Evolutionary conservation across 1,140 invertebrate species (phyloP), one percentile per base, ranked within the genome.

Genomic region (Luehdorfia chinensis): DNA sequence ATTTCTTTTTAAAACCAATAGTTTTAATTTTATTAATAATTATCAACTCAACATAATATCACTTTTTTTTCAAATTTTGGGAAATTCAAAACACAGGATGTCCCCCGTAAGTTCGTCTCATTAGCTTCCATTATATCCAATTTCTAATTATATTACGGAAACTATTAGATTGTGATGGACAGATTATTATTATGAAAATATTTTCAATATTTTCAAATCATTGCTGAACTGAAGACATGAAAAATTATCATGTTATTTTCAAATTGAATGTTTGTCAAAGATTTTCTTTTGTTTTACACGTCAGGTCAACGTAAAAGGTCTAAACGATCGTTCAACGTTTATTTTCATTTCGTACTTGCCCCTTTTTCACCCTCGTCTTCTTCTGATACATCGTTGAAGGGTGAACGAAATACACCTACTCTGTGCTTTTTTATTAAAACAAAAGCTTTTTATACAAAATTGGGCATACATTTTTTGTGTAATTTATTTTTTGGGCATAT

Each of bases 271-370:
- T 75, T 75, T 75, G 69, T 77, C 12, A 25, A 27, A 27, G 12
- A 27, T 28, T 55, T 59, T 53, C 53, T 51, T 70, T 63, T 58
- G 54, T 59, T 72, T 60, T 50, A 48, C 47, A 50, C 55, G 65
- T 68, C 54, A 60, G 50, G 55, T 58, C 53, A 57, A 57, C 47
- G 30, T 67, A 62, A 69, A 66, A 61, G 71, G 69, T 65, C 62
- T 51, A 68, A 75, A 61, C 66, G 72, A 79, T 76, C 71, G 71
- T 76, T 79, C 69, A 76, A 69, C 68, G 73, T 75, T 75, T 76
- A 73, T 80, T 80, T 80, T 80, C 59, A 77, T 75, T 76, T 74
- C 66, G 62, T 49, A 60, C 57, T 61, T 66, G 67, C 64, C 71
- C 64, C 67, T 67, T 76, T 80, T 75, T 65, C 66, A 79, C 75